A percentile compares a stretch with the other conserved stretches of the same genome.
phyloP scores from a whole-genome alignment of 2,113 vertebrate species.

The Mastomys natalensis region DNA sequence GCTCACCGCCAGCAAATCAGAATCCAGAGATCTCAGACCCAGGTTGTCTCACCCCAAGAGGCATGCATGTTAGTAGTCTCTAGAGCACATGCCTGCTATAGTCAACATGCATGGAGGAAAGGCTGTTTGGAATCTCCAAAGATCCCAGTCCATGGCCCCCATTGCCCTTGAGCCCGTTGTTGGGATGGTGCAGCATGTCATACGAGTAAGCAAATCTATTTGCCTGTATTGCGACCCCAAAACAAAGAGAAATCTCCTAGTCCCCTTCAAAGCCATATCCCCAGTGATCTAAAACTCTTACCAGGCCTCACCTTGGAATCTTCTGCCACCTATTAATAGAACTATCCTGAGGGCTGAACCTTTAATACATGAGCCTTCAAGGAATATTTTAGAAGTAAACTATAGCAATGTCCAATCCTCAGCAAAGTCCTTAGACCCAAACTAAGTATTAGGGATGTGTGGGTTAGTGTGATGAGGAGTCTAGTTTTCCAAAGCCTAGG shows the following conservation, averaged over 20 bases:
- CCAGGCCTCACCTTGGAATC: background rate
- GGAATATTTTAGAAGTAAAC: background rate
- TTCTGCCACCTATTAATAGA: background rate
- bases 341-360: background rate
- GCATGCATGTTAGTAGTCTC: background rate
- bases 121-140: background rate
- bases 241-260: background rate
- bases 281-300: background rate
- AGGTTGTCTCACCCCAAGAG: background rate
- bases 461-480: background rate
- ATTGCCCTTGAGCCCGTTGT: background rate
- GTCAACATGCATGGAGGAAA: background rate
- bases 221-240: background rate
- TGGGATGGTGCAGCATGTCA: background rate
- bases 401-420: background rate
- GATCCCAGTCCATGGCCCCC: background rate
- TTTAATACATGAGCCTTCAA: no score
- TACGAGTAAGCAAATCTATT: background rate
- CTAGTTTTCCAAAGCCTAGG: background rate
- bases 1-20: background rate
- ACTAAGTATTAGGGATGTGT: background rate
- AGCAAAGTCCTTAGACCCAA: background rate
- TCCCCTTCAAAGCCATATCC: background rate
- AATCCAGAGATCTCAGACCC: background rate
- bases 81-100: background rate